Evolutionary conservation across 2,797 vertebrate species (phyloP).

Genomic region (Pangasius krempfi): DNA sequence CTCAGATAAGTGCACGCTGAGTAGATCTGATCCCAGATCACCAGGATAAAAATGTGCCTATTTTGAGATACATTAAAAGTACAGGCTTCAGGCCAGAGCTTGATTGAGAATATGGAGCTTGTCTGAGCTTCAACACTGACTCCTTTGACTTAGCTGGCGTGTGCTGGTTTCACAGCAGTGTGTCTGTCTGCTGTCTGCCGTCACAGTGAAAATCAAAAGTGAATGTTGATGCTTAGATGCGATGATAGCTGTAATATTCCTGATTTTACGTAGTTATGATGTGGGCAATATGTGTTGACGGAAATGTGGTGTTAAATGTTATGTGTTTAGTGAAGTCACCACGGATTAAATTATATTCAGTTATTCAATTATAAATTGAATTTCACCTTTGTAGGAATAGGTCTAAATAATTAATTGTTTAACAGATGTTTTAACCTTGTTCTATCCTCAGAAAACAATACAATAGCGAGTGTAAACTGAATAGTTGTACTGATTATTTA

Average conservation of each 20-base stretch:
- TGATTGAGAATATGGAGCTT: conserved; percentile 36
- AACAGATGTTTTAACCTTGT: neutral
- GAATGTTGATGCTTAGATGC: conserved; percentile 3
- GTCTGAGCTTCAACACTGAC: conserved; percentile 47
- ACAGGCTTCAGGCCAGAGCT: conserved; percentile 11
- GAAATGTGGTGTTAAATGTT: too few species aligned
- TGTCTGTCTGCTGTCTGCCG: conserved; percentile 29
- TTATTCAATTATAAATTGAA: neutral
- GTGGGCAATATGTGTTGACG: neutral
- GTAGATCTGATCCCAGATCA: conserved; percentile 16
- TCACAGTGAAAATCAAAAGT: conserved; percentile 22
- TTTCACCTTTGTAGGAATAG: neutral
- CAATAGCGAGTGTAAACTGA: neutral
- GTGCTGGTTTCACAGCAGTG: conserved; percentile 27
- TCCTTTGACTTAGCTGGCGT: conserved; percentile 42
- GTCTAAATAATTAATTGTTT: neutral
- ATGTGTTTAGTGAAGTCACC: neutral
- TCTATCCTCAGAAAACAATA: neutral
- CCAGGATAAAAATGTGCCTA: neutral
- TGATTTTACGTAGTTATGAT: neutral
- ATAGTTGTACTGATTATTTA: neutral
- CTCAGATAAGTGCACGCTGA: neutral
- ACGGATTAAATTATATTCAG: too few species aligned
- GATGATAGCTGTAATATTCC: neutral
- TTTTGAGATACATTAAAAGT: conserved; percentile 32